Evolutionary conservation across 2,888 invertebrate genomes (phyloP).

Genomic region (Himalopsyche japonica): DNA sequence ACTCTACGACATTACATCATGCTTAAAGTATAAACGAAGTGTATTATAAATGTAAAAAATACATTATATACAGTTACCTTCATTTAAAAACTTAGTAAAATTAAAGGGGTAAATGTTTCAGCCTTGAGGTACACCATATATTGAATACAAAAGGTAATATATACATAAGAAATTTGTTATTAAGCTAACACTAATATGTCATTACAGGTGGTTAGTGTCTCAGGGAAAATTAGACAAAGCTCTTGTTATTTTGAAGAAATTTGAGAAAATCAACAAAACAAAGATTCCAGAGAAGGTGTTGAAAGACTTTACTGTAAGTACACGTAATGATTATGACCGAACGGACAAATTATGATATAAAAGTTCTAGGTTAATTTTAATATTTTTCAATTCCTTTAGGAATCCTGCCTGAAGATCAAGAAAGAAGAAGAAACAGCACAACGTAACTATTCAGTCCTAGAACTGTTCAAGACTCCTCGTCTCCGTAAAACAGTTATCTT

Average conservation of each 20-base stretch:
- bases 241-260: conserved; percentile 74
- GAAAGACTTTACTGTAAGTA: conserved; percentile 71
- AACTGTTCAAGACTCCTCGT: conserved; percentile 78
- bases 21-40: too few relatives aligned
- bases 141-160: too few relatives aligned
- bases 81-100: too few relatives aligned
- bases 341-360: neutral
- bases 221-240: conserved; percentile 83
- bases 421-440: conserved; percentile 74
- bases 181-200: neutral
- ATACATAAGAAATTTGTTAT: too few relatives aligned
- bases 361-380: too few relatives aligned
- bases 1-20: too few relatives aligned
- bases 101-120: too few relatives aligned
- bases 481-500: conserved; percentile 76
- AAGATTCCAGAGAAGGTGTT: conserved; percentile 75
- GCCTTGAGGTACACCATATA: too few relatives aligned
- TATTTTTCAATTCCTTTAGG: conserved; percentile 50
- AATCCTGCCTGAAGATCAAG: conserved; percentile 68
- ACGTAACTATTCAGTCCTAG: conserved; percentile 75
- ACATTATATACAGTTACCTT: too few relatives aligned
- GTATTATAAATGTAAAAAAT: too few relatives aligned
- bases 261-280: conserved; percentile 78
- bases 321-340: neutral
- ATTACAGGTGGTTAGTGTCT: conserved; percentile 78